Percentiles rank a stretch among this genome's conserved stretches.
These are phyloP conservation scores for Hydrotaea cyrtoneurina DNA, from an alignment of 2,888 invertebrate genomes.

Conservation along the genomic window DNA sequence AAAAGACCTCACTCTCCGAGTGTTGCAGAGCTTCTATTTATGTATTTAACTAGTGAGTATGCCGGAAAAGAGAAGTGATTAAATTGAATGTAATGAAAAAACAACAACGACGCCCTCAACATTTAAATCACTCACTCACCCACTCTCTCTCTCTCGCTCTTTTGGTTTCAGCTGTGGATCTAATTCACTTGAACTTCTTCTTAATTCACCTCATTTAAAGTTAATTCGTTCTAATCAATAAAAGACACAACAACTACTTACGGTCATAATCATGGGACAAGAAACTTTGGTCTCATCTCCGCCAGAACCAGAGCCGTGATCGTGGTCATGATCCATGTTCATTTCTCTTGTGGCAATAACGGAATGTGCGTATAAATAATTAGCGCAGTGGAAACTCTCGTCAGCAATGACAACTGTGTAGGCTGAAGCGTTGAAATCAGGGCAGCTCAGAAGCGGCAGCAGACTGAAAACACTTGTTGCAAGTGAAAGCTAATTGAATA, in stretches of 20 bases:
- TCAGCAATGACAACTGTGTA: background rate
- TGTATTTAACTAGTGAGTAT: background rate
- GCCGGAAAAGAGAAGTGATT: background rate
- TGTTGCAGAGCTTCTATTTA: too few species aligned
- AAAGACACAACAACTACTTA: constrained; percentile 71
- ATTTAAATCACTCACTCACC: constrained; percentile 22
- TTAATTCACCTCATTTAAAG: constrained; percentile 39
- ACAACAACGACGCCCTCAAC: background rate
- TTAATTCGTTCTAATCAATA: constrained; percentile 4
- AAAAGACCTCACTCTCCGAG: background rate
- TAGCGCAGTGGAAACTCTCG: constrained; percentile 7
- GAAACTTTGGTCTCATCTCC: constrained; percentile 53
- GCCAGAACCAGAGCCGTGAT: constrained; percentile 60
- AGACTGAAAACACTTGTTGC: constrained; percentile 39
- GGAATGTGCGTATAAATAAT: constrained; percentile 17
- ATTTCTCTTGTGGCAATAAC: constrained; percentile 15
- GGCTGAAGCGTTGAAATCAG: background rate
- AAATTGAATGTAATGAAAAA: background rate
- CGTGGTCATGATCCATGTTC: constrained; percentile 73
- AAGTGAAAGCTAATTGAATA: constrained; percentile 60
- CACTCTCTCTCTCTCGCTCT: background rate
- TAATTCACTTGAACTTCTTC: too few species aligned
- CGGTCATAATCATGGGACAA: constrained; percentile 80
- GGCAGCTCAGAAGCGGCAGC: background rate
- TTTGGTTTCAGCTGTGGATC: too few species aligned